Conservation (phyloP, 1,140 invertebrate species). For the Drosophila ohnishii region DNA sequence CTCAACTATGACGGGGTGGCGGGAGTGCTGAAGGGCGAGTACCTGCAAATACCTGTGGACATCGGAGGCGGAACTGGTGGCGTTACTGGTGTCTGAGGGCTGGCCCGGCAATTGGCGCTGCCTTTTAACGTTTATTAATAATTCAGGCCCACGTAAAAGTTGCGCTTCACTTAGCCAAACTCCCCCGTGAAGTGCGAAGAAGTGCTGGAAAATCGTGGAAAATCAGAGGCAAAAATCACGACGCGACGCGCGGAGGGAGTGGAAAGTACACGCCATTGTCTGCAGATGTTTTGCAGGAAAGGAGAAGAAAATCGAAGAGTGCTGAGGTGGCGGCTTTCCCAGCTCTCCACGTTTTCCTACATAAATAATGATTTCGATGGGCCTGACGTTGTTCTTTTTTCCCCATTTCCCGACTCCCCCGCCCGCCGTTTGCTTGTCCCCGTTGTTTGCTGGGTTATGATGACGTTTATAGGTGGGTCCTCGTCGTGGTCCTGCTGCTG, state of each 20-base stretch:
- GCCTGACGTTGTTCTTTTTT: conserved; percentile 31
- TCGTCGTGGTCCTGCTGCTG: conserved; percentile 38
- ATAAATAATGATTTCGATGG: conserved; percentile 66
- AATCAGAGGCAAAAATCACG: conserved; percentile 54
- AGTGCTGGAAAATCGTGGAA: conserved; percentile 46
- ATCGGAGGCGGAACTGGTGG: neutral
- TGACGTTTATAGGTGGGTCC: conserved; percentile 62
- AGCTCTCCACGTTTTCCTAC: conserved; percentile 56
- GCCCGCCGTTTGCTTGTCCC: conserved; percentile 4
- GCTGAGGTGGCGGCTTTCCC: conserved; percentile 20
- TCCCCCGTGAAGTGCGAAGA: conserved; percentile 37
- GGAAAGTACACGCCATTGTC: conserved; percentile 43
- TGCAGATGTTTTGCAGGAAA: conserved; percentile 42
- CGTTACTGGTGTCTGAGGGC: conserved; percentile 10
- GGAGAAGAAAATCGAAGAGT: conserved; percentile 8
- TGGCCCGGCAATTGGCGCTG: conserved; percentile 45
- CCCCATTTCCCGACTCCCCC: neutral
- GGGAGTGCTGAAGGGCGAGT: neutral
- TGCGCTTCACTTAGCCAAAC: conserved; percentile 56
- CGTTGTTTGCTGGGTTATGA: conserved; percentile 54
- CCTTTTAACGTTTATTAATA: conserved; percentile 68
- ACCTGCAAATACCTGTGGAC: conserved; percentile 19
- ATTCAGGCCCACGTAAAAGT: conserved; percentile 65
- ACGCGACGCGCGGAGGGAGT: conserved; percentile 29
- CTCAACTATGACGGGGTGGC: conserved; percentile 40